Evolutionary conservation across 30 jellyfish, hydroid and myxozoan species (phyloP).

Genomic region (Catostylus mosaicus): DNA sequence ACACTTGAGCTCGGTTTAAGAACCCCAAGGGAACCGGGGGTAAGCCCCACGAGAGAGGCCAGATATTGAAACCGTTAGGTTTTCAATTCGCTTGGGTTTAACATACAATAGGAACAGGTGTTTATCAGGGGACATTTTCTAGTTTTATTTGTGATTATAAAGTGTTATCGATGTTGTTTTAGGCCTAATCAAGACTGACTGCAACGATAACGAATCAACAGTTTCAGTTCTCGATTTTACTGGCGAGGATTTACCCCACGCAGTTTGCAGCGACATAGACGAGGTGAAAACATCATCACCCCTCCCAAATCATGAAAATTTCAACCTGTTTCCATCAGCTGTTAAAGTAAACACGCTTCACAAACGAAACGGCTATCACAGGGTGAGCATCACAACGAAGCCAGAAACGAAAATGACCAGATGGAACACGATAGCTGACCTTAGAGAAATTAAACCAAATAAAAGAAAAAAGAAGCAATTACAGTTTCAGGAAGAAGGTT

Average conservation of each 20-base stretch:
- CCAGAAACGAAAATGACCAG: slow-evolving; percentile 35
- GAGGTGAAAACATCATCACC: slow-evolving; percentile 10
- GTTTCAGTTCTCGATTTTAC: slow-evolving; percentile 18
- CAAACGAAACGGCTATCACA: slow-evolving; percentile 18
- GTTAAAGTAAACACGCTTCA: slow-evolving; percentile 9
- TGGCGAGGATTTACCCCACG: slow-evolving; percentile 11
- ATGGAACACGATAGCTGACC: slow-evolving; percentile 38
- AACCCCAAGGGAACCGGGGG: no score
- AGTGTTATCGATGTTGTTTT: no score
- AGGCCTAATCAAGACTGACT: not conserved
- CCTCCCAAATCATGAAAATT: not conserved
- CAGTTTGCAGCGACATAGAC: slow-evolving; percentile 37
- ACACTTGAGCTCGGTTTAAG: no score
- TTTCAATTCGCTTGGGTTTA: no score
- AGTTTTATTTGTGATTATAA: no score
- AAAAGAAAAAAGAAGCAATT: not conserved
- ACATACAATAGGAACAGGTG: no score
- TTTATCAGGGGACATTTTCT: no score
- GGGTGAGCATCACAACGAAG: slow-evolving; percentile 32
- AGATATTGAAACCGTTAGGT: no score
- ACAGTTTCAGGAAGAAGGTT: slow-evolving; percentile 1
- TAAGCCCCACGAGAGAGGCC: no score
- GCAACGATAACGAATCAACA: slow-evolving; percentile 13
- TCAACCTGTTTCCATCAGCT: slow-evolving; percentile 18
- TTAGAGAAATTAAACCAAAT: slow-evolving; percentile 16